Base-by-base conservation (phyloP, 1,140 invertebrate genomes). In the Lamellibrachia luymesi region DNA sequence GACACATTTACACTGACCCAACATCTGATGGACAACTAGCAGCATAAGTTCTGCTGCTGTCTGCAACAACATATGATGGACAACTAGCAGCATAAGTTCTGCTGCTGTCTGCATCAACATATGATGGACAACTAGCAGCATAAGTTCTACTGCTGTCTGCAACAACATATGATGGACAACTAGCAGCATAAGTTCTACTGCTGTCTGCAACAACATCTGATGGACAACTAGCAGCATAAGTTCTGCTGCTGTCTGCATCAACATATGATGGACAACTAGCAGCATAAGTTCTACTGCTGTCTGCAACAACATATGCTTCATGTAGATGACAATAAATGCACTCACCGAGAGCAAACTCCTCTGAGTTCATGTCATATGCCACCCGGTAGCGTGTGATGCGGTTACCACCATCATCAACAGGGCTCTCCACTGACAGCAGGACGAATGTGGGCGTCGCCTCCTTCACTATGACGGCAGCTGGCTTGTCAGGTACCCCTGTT, bases 391-490 rank as follows among this genome's bases (percentile, higher is more conserved):
- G 97, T 93, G 97, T 96, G 6, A 98, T 97, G 7, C 98, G 98
- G 51, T 98, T 96, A 49, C 98, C 98, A 90, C 97, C 97, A 94
- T 98, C 97, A 94, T 97, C 97, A 49, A 97, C 96, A 2, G 98
- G 98, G 0, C 97, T 97, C 2, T 97, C 96, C 51, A 99, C 97
- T 89, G 97, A 97, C 95, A 98, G 98, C 92, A 97, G 97, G 89
- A 98, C 97, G 5, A 98, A 98, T 1, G 98, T 99, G 0, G 98
- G 98, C 4, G 96, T 96, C 49, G 91, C 94, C 27, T 94, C 92
- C 50, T 91, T 64, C 22, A 92, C 80, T 91, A 50, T 93, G 38
- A 94, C 93, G 10, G 92, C 50, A 17, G 90, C 4, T 17, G 93
- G 93, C 25, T 64, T 91, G 22, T 94, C 91, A 90, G 80, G 90